Evolutionary conservation across 2,113 vertebrate species (phyloP).

Genomic region (Tachysurus vachellii): DNA sequence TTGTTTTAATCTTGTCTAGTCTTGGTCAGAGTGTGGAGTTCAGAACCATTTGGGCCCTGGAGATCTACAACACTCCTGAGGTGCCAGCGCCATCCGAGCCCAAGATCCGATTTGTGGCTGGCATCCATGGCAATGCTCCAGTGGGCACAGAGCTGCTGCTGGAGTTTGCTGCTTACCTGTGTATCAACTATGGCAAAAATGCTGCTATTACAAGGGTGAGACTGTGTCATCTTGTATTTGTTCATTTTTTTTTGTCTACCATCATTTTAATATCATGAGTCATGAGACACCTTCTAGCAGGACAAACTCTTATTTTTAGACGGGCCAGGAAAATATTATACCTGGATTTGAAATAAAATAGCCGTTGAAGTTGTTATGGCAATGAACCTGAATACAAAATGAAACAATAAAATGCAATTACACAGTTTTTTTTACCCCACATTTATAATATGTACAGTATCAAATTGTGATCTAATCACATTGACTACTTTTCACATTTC

Average conservation of each 20-base stretch:
- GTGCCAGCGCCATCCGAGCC: conserved; percentile 85
- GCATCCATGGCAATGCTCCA: conserved; percentile 91
- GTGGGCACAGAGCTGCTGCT: conserved; percentile 93
- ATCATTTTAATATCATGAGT: too few species aligned
- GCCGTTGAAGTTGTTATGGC: too few species aligned
- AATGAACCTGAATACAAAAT: too few species aligned
- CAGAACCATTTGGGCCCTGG: conserved; percentile 88
- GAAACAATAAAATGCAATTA: neutral
- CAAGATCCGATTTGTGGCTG: conserved; percentile 91
- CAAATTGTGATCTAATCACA: neutral
- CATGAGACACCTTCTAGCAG: too few species aligned
- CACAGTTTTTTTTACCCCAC: neutral
- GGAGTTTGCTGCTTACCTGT: conserved; percentile 89
- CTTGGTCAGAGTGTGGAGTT: conserved; percentile 90
- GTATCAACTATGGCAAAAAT: conserved; percentile 93
- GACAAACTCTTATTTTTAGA: too few species aligned
- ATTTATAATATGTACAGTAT: neutral
- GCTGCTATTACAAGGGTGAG: conserved; percentile 85
- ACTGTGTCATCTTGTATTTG: neutral
- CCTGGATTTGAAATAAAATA: too few species aligned
- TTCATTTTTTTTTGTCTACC: too few species aligned
- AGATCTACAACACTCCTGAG: conserved; percentile 92
- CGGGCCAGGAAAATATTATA: too few species aligned
- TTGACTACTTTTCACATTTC: neutral
- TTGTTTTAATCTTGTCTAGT: conserved; percentile 66